A percentile compares a stretch with the other conserved stretches of the same genome.
Evolutionary conservation across 2,888 invertebrate genomes (phyloP).

Genomic region (Drosophila conformis): DNA sequence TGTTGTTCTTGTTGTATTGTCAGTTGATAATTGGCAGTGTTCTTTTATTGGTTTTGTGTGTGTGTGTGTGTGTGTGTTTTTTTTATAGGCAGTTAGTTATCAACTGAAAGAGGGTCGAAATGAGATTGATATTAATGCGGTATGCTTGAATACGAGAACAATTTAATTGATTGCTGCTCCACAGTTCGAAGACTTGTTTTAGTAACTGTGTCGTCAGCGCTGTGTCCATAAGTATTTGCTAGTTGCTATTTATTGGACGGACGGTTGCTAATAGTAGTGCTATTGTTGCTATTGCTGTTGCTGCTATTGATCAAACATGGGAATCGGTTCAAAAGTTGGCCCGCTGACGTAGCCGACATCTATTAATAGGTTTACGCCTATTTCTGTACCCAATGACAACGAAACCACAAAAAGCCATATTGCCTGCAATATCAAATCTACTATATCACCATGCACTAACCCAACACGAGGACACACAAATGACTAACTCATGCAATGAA

Average conservation of each 20-base stretch:
- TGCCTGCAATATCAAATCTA: slow-evolving; percentile 1
- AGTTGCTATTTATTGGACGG: slow-evolving; percentile 8
- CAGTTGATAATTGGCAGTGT: slow-evolving; percentile 24
- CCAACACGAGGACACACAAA: slow-evolving; percentile 7
- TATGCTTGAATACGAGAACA: neutral
- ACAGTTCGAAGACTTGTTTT: slow-evolving; percentile 9
- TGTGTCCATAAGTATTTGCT: neutral
- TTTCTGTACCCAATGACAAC: slow-evolving; percentile 26
- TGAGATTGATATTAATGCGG: slow-evolving; percentile 3
- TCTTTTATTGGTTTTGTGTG: slow-evolving; percentile 18
- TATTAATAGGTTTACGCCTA: slow-evolving; percentile 50
- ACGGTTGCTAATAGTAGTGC: slow-evolving; percentile 22
- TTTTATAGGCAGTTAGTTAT: slow-evolving; percentile 33
- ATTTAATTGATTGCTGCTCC: slow-evolving; percentile 34
- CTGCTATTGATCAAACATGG: slow-evolving; percentile 66
- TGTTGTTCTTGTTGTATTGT: slow-evolving; percentile 4
- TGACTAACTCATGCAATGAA: neutral
- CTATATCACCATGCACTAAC: neutral
- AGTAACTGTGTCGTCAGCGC: slow-evolving; percentile 5
- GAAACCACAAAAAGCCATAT: slow-evolving; percentile 15
- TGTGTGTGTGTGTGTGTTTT: neutral
- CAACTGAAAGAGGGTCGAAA: slow-evolving; percentile 35
- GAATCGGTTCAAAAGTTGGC: slow-evolving; percentile 27
- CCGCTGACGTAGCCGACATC: slow-evolving; percentile 57
- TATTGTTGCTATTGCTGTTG: slow-evolving; percentile 30